These are phyloP conservation scores for Mugil cephalus DNA, from an alignment of 2,113 vertebrate genomes.

Conservation along the genomic window DNA sequence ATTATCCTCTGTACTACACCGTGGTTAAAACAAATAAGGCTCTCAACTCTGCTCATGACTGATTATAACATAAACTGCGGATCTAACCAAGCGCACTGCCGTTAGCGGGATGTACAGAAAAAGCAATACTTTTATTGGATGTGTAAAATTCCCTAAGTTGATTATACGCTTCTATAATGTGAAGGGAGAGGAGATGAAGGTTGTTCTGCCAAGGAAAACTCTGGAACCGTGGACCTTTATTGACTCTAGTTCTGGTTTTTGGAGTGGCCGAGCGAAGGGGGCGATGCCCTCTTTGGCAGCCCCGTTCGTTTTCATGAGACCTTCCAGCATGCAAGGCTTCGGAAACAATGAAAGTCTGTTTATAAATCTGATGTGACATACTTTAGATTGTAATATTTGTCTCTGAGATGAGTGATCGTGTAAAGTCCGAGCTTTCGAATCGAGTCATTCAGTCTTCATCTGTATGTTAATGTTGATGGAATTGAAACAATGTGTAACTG, in stretches of 20 bases:
- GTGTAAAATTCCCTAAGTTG: constrained; percentile 71
- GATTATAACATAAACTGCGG: constrained; percentile 42
- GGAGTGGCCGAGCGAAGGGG: constrained; percentile 17
- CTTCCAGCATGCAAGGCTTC: constrained; percentile 25
- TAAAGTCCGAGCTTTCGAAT: not conserved
- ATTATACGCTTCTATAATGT: constrained; percentile 76
- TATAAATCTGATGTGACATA: constrained; percentile 9
- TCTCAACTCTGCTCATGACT: constrained; percentile 35
- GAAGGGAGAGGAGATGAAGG: constrained; percentile 50
- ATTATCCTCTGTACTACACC: not conserved
- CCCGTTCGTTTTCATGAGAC: constrained; percentile 49
- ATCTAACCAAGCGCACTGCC: constrained; percentile 30
- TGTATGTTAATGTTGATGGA: not conserved
- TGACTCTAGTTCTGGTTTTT: constrained; percentile 58
- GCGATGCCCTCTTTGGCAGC: constrained; percentile 35
- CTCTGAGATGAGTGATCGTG: not conserved
- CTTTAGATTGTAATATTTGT: not conserved
- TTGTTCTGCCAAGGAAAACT: constrained; percentile 75
- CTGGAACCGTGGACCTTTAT: constrained; percentile 54
- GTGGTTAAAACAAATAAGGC: not conserved
- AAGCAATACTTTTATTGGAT: constrained; percentile 69
- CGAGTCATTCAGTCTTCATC: not conserved
- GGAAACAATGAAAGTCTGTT: constrained; percentile 24
- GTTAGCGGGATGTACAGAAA: constrained; percentile 57
- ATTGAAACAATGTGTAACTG: constrained; percentile 7